phyloP scores from a whole-genome alignment of 2,797 vertebrate species.

The Clarias fuscus region DNA sequence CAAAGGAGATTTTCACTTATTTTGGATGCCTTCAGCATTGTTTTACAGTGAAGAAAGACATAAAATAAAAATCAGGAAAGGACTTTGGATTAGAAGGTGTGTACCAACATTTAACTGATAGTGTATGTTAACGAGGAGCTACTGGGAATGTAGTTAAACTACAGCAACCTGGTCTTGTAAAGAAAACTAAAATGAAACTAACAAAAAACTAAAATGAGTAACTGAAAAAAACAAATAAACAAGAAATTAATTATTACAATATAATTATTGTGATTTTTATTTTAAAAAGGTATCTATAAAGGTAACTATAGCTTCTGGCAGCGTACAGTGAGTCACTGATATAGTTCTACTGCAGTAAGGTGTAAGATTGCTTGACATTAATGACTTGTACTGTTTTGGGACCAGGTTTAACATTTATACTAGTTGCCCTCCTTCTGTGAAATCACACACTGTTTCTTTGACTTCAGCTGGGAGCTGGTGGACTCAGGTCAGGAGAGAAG shows the following conservation, averaged over 20 bases:
- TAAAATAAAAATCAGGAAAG: no score
- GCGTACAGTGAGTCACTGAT: background rate
- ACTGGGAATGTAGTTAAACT: background rate
- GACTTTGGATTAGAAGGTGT: no score
- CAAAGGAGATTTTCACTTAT: no score
- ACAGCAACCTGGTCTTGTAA: background rate
- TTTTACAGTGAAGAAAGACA: no score
- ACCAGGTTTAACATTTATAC: background rate
- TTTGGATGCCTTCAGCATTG: no score
- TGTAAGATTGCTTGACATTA: background rate
- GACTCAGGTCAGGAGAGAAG: conserved; percentile 79
- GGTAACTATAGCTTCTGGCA: background rate
- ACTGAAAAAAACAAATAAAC: no score
- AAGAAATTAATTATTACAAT: no score
- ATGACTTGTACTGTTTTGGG: background rate
- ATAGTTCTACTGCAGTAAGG: background rate
- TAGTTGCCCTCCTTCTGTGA: background rate
- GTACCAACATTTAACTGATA: no score
- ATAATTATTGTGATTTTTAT: no score
- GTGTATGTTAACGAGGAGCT: background rate
- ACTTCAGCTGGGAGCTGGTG: conserved; percentile 85
- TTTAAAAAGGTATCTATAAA: background rate
- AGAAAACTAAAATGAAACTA: no score
- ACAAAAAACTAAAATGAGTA: no score
- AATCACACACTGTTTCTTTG: conserved; percentile 12